Conservation (phyloP, 2,113 vertebrate genomes). For the Muntiacus reevesi region DNA sequence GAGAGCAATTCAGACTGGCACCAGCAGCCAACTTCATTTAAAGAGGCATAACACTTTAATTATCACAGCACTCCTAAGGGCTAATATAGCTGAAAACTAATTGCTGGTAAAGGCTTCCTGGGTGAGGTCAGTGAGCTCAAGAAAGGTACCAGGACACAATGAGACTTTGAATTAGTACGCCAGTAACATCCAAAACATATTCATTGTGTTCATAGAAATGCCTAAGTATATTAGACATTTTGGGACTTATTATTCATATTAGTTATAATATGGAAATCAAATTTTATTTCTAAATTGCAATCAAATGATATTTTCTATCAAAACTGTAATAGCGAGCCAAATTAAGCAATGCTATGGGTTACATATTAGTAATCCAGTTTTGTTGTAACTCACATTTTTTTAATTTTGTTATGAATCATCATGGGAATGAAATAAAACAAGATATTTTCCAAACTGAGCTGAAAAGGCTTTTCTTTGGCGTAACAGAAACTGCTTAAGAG, state of each 20-base stretch:
- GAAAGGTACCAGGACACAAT: slow-evolving; percentile 4
- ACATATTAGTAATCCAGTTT: slow-evolving; percentile 80
- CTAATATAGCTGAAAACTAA: slow-evolving; percentile 64
- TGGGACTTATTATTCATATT: slow-evolving; percentile 85
- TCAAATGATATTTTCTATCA: slow-evolving; percentile 86
- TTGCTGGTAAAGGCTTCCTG: slow-evolving; percentile 17
- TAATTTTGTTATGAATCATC: slow-evolving; percentile 75
- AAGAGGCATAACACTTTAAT: slow-evolving; percentile 64
- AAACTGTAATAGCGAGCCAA: slow-evolving; percentile 85
- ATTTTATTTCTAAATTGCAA: slow-evolving; percentile 84
- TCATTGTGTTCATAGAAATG: slow-evolving; percentile 81
- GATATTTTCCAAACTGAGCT: slow-evolving; percentile 67
- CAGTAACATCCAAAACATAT: slow-evolving; percentile 69
- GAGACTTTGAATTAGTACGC: slow-evolving; percentile 77
- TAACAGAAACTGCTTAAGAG: neutral
- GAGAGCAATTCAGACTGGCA: slow-evolving; percentile 40
- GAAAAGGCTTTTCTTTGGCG: slow-evolving; percentile 33
- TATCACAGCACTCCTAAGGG: slow-evolving; percentile 44
- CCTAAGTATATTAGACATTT: slow-evolving; percentile 76
- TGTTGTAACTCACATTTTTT: slow-evolving; percentile 76
- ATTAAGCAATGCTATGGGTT: slow-evolving; percentile 83
- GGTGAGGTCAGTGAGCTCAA: slow-evolving; percentile 19
- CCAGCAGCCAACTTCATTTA: slow-evolving; percentile 58
- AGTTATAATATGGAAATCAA: slow-evolving; percentile 81
- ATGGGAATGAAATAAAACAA: slow-evolving; percentile 69